Percentiles rank a stretch among this genome's conserved stretches.
phyloP scores from a whole-genome alignment of 2,888 invertebrate species.

The Rosalia funebris region DNA sequence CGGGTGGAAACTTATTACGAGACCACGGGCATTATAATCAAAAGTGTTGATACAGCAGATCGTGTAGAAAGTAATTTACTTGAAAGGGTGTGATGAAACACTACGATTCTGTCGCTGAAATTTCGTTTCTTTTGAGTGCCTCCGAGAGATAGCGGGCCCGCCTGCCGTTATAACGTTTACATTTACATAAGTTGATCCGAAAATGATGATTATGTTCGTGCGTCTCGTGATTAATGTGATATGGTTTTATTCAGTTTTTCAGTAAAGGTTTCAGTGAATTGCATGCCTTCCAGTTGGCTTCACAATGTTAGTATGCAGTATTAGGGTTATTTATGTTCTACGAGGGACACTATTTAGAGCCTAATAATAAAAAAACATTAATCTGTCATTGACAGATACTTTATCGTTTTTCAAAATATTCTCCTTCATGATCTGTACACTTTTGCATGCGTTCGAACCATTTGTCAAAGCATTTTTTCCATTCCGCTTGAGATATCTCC shows the following conservation, averaged over 20 bases:
- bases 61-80: constrained; percentile 23
- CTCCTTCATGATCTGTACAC: too few relatives aligned
- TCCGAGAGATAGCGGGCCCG: constrained; percentile 1
- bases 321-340: too few relatives aligned
- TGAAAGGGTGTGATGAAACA: constrained; percentile 22
- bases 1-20: constrained; percentile 11
- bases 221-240: background rate
- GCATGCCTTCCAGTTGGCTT: too few relatives aligned
- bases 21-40: constrained; percentile 23
- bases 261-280: background rate
- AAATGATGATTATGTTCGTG: constrained; percentile 10
- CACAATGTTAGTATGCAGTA: too few relatives aligned
- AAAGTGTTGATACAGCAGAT: constrained; percentile 25
- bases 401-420: too few relatives aligned
- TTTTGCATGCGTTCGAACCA: too few relatives aligned
- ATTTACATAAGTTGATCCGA: constrained; percentile 20
- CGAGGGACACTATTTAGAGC: too few relatives aligned
- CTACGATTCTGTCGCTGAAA: constrained; percentile 12
- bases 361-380: too few relatives aligned
- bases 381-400: too few relatives aligned
- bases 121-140: constrained; percentile 12
- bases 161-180: constrained; percentile 6
- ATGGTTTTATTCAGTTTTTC: background rate
- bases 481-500: too few relatives aligned
- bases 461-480: too few relatives aligned